Base-by-base conservation (phyloP, 1,140 invertebrate species). In the Calephelis nemesis region DNA sequence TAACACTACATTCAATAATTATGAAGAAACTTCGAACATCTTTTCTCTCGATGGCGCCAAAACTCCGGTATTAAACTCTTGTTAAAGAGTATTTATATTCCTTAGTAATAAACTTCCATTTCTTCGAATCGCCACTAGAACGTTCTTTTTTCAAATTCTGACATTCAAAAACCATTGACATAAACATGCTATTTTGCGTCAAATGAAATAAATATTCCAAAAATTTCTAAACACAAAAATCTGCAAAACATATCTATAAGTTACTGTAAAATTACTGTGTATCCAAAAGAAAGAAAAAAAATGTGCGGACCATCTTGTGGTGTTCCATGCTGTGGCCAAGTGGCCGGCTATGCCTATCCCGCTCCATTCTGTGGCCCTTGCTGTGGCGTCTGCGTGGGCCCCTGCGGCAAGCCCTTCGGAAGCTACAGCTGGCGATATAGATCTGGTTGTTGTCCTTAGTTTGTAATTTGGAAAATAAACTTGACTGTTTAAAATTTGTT, bases 351-450 rank as follows among this genome's bases (percentile, higher is more conserved):
- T 0, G 65, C 69, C 0, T 81, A 69, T 68, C 82, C 74, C 1
- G 83, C 76, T 1, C 83, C 83, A 0, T 82, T 78, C 48, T 76
- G 72, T 50, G 78, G 80, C 1, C 81, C 78, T 9, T 84, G 82
- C 54, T 70, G 72, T 10, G 77, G 79, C 0, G 70, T 79, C 1
- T 82, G 80, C 68, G 19, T 68, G 8, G 73, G 82, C 4, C 77
- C 80, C n/a, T 82, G 82, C 62, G 82, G 82, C 1, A 68, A 65
- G 42, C 76, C 79, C 63, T 84, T 82, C 63, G 82, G 82, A 5
- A 74, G 74, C 10, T 84, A 82, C 65, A 81, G 82, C 63, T 82
- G 78, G 75, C 68, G 82, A 8, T 84, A 69, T 62, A 47, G 75
- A 5, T 68, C 76, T 45, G 1, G 68, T 0, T 73, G 70, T 50